Evolutionary conservation across 2,888 invertebrate species (phyloP).

Genomic region (Aelia acuminata): DNA sequence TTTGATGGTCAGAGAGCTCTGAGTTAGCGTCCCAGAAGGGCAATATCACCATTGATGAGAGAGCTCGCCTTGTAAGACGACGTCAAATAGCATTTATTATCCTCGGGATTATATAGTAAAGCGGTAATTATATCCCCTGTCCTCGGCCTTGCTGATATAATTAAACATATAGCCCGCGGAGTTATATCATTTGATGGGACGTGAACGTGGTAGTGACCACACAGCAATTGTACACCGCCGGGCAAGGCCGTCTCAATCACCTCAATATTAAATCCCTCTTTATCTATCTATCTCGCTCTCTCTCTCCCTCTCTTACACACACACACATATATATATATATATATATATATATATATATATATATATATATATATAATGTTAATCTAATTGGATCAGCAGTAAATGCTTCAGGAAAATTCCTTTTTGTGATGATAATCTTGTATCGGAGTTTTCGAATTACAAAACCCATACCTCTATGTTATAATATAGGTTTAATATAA

Average conservation of each 20-base stretch:
- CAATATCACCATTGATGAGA: slow-evolving; percentile 10
- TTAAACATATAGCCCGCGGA: slow-evolving; percentile 43
- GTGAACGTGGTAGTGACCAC: slow-evolving; percentile 23
- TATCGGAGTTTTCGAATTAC: too few relatives aligned
- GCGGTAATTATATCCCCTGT: slow-evolving; percentile 25
- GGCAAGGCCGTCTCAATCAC: slow-evolving; percentile 10
- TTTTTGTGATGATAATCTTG: too few relatives aligned
- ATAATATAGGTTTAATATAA: too few relatives aligned
- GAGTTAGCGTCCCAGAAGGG: background rate
- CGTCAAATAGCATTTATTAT: slow-evolving; percentile 48
- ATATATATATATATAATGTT: too few relatives aligned
- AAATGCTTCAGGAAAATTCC: too few relatives aligned
- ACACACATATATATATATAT: too few relatives aligned
- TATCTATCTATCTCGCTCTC: background rate
- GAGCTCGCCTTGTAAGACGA: slow-evolving; percentile 36
- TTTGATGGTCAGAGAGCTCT: background rate
- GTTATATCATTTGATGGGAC: slow-evolving; percentile 42
- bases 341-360: too few relatives aligned
- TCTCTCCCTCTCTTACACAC: too few relatives aligned
- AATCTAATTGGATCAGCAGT: too few relatives aligned
- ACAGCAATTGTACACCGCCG: slow-evolving; percentile 14
- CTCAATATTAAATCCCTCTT: background rate
- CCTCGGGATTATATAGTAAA: background rate
- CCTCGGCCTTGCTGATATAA: slow-evolving; percentile 38
- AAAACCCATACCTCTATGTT: too few relatives aligned